Base-by-base conservation (phyloP, 2,797 vertebrate species). In the Arremon brunneinucha region DNA sequence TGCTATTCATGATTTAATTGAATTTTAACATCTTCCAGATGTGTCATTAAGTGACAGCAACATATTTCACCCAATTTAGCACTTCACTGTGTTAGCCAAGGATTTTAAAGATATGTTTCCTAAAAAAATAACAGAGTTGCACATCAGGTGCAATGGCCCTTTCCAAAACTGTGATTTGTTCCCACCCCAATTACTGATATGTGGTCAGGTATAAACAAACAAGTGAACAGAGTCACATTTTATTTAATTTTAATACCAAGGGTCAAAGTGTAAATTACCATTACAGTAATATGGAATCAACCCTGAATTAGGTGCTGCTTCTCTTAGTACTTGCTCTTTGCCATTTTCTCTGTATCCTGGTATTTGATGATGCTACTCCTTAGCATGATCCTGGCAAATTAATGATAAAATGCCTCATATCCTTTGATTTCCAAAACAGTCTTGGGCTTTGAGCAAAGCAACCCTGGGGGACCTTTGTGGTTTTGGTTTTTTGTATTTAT, bases 391-490 rank as follows among this genome's bases (percentile, higher is more conserved):
- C 27, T 43, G 81, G 24, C 22, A 94, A 89, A n/a, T 41, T 64
- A 78, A 46, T 35, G 23, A 77, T 44, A 85, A 92, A 92, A 92
- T 30, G 32, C 39, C 16, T 63, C 16, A 0, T 43, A 50, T 11
- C 3, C 49, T 84, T 71, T 70, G 24, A 46, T 69, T 91, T 90
- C 46, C 34, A 37, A 64, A 82, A 59, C 1, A 2, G 24, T 55
- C 56, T 43, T 47, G 16, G 20, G 8, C 13, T 80, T 79, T 57
- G 23, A 85, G 47, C 30, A 91, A 72, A 88, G 30, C 34, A 59
- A 67, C 6, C 21, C 0, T 26, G 4, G 2, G 9, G 0, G 5
- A 46, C 6, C 6, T 46, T n/a, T 12, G 6, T 32, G 13, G 1
- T 14, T 55, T 80, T 47, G 7, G 14, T 27, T 62, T 65, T 81